phyloP scores from a whole-genome alignment of 64 coral and sea anemone species.

The Pocillopora verrucosa region DNA sequence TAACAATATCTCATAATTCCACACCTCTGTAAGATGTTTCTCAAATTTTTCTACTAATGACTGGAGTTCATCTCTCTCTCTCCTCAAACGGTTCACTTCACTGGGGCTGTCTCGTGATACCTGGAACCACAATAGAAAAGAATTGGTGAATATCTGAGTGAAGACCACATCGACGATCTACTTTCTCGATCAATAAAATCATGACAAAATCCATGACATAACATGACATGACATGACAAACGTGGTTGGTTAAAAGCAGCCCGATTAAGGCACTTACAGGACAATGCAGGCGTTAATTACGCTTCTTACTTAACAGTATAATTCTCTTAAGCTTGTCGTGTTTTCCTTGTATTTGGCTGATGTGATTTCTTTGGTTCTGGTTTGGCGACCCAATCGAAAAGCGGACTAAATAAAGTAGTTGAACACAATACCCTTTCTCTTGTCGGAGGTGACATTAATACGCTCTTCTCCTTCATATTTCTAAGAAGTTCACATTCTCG shows the following conservation, averaged over 20 bases:
- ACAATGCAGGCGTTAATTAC: no score
- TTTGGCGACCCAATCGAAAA: background rate
- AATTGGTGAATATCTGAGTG: background rate
- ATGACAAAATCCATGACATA: no score
- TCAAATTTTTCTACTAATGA: conserved; percentile 94
- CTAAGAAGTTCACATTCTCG: conserved; percentile 88
- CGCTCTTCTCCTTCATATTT: conserved; percentile 75
- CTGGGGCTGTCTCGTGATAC: conserved; percentile 56
- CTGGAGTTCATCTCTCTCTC: conserved; percentile 92
- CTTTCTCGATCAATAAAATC: no score
- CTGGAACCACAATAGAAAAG: conserved; percentile 23
- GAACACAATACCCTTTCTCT: conserved; percentile 58
- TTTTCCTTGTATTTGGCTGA: no score
- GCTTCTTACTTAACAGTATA: no score
- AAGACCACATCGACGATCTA: no score
- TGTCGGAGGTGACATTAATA: conserved; percentile 66
- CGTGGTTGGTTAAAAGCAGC: no score
- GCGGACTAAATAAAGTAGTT: no score
- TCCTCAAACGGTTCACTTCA: conserved; percentile 80
- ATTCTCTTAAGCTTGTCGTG: no score
- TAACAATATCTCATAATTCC: background rate
- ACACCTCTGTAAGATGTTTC: conserved; percentile 90
- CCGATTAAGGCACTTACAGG: no score
- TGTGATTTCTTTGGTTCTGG: no score
- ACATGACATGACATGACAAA: no score